Evolutionary conservation across 2,888 invertebrate genomes (phyloP).

Genomic region (Schizotus pectinicornis): DNA sequence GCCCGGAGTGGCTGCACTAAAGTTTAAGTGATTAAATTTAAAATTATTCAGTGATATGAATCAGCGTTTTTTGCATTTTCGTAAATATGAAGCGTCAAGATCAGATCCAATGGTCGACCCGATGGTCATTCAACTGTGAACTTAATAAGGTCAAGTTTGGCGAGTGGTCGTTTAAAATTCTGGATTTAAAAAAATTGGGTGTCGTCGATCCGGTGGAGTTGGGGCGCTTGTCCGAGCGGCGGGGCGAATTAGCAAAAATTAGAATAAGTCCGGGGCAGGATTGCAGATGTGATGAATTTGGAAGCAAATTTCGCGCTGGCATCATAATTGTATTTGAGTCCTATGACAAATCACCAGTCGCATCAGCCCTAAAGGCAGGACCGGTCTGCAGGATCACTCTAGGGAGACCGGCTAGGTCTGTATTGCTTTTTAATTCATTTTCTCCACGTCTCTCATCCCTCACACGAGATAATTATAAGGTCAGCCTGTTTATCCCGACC

Average conservation of each 20-base stretch:
- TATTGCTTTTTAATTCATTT: conserved; percentile 30
- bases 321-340: conserved; percentile 36
- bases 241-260: conserved; percentile 24
- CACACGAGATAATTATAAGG: conserved; percentile 24
- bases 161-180: no score
- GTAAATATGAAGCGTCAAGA: no score
- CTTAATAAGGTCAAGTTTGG: no score
- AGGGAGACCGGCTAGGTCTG: conserved; percentile 19
- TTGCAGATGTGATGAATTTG: conserved; percentile 30
- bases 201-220: no score
- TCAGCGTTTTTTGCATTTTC: no score
- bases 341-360: conserved; percentile 37
- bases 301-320: conserved; percentile 29
- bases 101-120: no score
- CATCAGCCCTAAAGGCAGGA: conserved; percentile 25
- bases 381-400: conserved; percentile 27
- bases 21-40: no score
- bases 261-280: conserved; percentile 19
- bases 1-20: no score
- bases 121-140: no score
- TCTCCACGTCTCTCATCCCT: conserved; percentile 16
- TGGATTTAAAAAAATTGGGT: no score
- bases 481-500: conserved; percentile 19
- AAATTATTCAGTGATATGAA: no score
- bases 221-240: no score